Base-by-base conservation (phyloP, 2,113 vertebrate genomes). In the Oryzias melastigma region DNA sequence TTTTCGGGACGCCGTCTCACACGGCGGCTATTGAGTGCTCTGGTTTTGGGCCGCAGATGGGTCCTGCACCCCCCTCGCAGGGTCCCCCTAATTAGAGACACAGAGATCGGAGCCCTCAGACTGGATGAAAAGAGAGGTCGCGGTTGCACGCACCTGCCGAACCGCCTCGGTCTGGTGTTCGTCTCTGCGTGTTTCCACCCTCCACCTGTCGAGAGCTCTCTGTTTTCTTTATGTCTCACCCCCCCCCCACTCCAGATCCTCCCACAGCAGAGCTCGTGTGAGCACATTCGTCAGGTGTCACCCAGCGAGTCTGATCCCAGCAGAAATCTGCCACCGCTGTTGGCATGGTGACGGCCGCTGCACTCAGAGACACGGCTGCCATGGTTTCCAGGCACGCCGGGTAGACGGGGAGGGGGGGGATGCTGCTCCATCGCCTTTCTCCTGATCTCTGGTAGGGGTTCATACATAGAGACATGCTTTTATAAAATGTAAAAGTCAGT, bases 291-390 rank as follows among this genome's bases (percentile, higher is more conserved):
- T 89, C 90, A 90, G 88, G 88, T 90, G 88, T 87, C 82, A 81
- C 81, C 81, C 71, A 65, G 74, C 35, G 49, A 75, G 77, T 78
- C 63, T 85, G 78, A 71, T 88, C 80, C 81, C 77, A 51, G 52
- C 85, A 73, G 82, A 78, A 84, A 80, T 80, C 84, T 80, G 83
- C 83, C 43, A 66, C 84, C 68, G 24, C 80, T 48, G 91, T 92
- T 90, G 90, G 82, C 90, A 92, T 93, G 88, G 87, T 51, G 78
- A 93, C 88, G 63, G 86, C 75, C 84, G 84, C 87, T 77, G 86
- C 68, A 74, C 75, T 40, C 65, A 71, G 84, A 85, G 83, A 84
- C 84, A 81, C 78, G 80, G 87, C 85, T 90, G 85, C 88, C 86
- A 90, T 90, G 90, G 90, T 85, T 90, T 90, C 89, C 66, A 84